phyloP scores from a whole-genome alignment of 2,113 vertebrate species.

The Oreochromis niloticus region DNA sequence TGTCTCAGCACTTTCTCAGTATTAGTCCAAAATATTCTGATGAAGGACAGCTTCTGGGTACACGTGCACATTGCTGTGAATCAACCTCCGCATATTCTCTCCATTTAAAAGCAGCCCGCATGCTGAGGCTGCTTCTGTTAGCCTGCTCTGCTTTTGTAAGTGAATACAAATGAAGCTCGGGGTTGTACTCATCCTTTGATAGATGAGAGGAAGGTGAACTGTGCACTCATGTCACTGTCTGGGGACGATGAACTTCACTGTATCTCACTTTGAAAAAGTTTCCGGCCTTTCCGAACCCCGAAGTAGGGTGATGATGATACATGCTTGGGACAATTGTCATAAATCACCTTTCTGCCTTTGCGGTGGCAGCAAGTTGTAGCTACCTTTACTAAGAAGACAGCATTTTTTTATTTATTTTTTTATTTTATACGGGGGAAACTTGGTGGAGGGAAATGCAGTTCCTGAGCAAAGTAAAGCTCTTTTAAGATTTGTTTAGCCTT shows the following conservation, averaged over 20 bases:
- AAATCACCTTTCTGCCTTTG: constrained; percentile 44
- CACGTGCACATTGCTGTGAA: constrained; percentile 4
- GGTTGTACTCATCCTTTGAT: constrained; percentile 55
- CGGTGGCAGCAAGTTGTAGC: not conserved
- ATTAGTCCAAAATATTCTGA: constrained; percentile 25
- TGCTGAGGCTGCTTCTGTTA: constrained; percentile 3
- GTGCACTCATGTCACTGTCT: constrained; percentile 50
- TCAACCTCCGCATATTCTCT: not conserved
- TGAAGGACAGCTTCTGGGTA: constrained; percentile 1
- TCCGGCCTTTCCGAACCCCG: constrained; percentile 10
- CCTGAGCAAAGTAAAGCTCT: not conserved
- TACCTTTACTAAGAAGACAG: not conserved
- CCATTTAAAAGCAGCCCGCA: constrained; percentile 11
- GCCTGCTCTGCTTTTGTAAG: constrained; percentile 37
- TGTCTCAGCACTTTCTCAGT: not conserved
- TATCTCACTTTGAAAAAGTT: constrained; percentile 47
- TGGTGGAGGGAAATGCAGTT: not conserved
- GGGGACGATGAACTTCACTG: constrained; percentile 47
- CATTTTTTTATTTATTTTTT: not conserved
- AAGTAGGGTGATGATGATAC: constrained; percentile 55
- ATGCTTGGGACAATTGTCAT: constrained; percentile 44
- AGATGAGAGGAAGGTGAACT: constrained; percentile 60
- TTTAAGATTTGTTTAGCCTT: constrained; percentile 4
- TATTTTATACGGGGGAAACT: not conserved
- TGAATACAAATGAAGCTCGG: constrained; percentile 54